Evolutionary conservation across 2,113 vertebrate species (phyloP), one percentile per base, ranked within the genome.

Genomic region (Circaetus gallicus): DNA sequence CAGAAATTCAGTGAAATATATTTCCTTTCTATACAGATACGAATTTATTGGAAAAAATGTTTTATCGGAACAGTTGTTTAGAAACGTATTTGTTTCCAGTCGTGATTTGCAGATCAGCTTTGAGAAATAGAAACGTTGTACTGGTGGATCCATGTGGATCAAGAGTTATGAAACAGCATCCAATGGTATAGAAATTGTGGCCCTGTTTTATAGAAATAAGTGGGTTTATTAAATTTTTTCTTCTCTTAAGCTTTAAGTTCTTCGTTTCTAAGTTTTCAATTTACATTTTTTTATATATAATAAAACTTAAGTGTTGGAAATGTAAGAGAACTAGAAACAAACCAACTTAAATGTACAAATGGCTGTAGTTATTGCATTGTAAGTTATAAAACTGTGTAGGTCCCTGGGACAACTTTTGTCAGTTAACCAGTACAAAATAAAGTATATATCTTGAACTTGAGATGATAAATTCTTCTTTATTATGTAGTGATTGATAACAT

Each of bases 181-280:
- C 22, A 76, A 25, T 82, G 81, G 26, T 76, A 47, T 45, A 82
- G 78, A 94, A 82, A 49, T 43, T 90, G 49, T 91, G 42, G 49
- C 53, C 81, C 71, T 16, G 5, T 95, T 97, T 97, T 96, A 47
- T 91, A 97, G 81, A 91, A 93, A 76, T 74, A 78, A 88, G 17
- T 84, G 47, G 19, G 26, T 90, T 93, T 92, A 55, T 90, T 58
- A 66, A 19, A 11, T 65, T 91, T 97, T 96, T 97, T 92, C 95
- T 94, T 91, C 70, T 81, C 86, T 82, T 91, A 66, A 93, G 81
- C 83, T 96, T 96, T 90, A 93, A 77, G 87, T 87, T 93, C 45
- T 94, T 95, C 14, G 77, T 90, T 96, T 86, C 25, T 47, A 88
- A 90, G 45, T 86, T 92, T 96, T 88, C 56, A 63, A 89, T 88